Evolutionary conservation across 2,113 vertebrate species (phyloP).

Genomic region (Muntiacus muntjak): DNA sequence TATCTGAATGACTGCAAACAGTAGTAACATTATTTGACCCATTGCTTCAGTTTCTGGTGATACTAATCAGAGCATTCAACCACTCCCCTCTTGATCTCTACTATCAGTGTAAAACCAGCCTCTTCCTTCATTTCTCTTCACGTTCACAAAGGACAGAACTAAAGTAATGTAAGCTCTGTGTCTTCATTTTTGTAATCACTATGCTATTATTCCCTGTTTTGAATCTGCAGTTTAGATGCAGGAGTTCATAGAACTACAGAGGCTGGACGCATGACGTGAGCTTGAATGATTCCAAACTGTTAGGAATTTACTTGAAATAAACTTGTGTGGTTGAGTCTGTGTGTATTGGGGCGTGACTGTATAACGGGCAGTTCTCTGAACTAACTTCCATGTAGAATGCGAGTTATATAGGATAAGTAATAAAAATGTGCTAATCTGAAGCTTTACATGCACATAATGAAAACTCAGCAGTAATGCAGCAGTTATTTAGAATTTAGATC

Average conservation of each 20-base stretch:
- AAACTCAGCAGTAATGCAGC: background rate
- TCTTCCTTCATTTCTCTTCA: background rate
- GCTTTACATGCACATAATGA: background rate
- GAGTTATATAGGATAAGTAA: background rate
- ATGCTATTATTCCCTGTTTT: background rate
- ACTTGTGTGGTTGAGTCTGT: background rate
- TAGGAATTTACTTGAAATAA: background rate
- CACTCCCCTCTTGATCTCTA: no score
- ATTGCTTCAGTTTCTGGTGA: background rate
- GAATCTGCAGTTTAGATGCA: background rate
- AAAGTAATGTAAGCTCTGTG: background rate
- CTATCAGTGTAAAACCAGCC: background rate
- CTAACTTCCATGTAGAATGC: background rate
- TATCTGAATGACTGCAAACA: background rate
- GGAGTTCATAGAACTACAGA: background rate
- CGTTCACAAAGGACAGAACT: background rate
- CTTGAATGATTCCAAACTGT: background rate
- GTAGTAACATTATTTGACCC: background rate
- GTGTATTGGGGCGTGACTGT: rapidly evolving
- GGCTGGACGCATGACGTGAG: background rate
- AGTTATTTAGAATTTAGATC: background rate
- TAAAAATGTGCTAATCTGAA: background rate
- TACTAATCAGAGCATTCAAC: background rate
- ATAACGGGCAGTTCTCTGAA: background rate
- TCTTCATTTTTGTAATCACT: background rate